These are phyloP conservation scores for Zosterops pallidus DNA, from an alignment of 2,113 vertebrate species.

Conservation along the genomic window DNA sequence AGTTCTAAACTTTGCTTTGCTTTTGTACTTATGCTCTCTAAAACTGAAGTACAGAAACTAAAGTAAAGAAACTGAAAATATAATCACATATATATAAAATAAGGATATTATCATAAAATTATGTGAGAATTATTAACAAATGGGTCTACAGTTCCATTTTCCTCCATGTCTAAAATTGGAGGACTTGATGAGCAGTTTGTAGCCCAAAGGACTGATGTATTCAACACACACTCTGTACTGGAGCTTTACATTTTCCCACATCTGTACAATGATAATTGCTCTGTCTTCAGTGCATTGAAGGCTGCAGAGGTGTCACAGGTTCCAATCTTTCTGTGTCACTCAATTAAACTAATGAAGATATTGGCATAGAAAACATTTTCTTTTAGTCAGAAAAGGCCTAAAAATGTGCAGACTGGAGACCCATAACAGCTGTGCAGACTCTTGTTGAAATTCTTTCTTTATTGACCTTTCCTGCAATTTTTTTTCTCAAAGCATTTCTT, in stretches of 20 bases:
- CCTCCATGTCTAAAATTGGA: background rate
- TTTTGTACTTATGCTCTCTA: background rate
- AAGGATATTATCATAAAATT: background rate
- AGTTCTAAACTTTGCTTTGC: background rate
- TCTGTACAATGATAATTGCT: background rate
- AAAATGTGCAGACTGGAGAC: background rate
- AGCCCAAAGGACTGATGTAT: background rate
- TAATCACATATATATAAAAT: background rate
- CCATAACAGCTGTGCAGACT: background rate
- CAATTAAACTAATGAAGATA: background rate
- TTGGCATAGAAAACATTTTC: background rate
- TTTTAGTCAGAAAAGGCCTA: background rate
- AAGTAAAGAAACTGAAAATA: background rate
- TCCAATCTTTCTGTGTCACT: background rate
- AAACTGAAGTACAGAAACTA: background rate
- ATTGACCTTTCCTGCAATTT: background rate
- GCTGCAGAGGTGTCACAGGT: background rate
- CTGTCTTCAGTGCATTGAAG: background rate
- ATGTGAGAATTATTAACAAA: background rate
- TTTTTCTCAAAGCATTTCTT: background rate
- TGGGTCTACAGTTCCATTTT: background rate
- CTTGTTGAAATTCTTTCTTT: background rate
- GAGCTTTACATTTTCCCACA: background rate
- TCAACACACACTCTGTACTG: background rate
- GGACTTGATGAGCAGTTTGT: background rate